Evolutionary conservation across 53 echinoderm and acorn worm species (phyloP), one percentile per base, ranked within the genome.

Genomic region (Paracentrotus lividus): DNA sequence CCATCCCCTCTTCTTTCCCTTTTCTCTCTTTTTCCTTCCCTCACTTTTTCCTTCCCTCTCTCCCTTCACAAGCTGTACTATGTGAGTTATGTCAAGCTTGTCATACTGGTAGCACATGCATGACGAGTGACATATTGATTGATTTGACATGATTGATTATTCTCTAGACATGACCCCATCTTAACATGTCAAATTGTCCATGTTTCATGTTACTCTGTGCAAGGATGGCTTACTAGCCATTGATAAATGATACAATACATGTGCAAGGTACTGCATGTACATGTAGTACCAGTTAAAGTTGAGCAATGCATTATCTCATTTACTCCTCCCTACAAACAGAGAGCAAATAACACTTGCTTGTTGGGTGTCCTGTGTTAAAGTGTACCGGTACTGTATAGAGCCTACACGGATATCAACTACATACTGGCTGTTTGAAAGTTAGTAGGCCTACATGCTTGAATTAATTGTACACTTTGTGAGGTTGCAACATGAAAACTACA

Each of bases 71-170:
- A 10, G 47, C 47, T 81, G 26, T 47, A 45, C 45, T 81, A 81
- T 81, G 81, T 47, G 26, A 81, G 47, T 44, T 81, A 81, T 81
- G 44, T 47, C 24, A 81, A 42, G 81, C 81, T 45, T 45, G 81
- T 47, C 8, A 81, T 81, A 49, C 24, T n/a, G 81, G 81, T 47
- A 10, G 44, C 81, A 45, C 81, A n/a, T 45, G 24, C 27, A 18
- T 45, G 81, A 81, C 10, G 81, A 81, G 81, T 47, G 81, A 81
- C 81, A 81, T 81, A 81, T 81, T 81, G 81, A 81, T 81, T 81
- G 81, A 81, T 81, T 24, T 47, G 44, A 27, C 27, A 26, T 45
- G 81, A 81, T 81, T 45, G 81, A 81, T 77, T 81, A 81, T 81
- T 81, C 44, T 44, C 81, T 34, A n/a, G 33, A 27, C 81, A 8